Evolutionary conservation across 1,140 invertebrate species (phyloP).

Genomic region (Neodiprion virginianus): DNA sequence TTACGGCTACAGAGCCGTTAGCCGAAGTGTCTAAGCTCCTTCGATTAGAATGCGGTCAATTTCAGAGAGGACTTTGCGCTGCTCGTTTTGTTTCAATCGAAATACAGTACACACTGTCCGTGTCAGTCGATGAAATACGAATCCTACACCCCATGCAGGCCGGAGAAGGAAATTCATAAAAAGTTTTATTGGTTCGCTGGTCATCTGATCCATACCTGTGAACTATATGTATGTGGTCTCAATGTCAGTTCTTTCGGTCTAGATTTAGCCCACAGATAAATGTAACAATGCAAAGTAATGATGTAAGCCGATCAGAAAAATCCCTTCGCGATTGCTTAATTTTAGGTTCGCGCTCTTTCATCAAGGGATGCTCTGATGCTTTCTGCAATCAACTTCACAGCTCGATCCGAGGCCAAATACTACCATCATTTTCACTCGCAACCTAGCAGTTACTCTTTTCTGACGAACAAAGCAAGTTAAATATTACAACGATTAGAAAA

Average conservation of each 20-base stretch:
- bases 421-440: no score
- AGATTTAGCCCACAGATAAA: constrained; percentile 1
- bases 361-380: no score
- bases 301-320: not conserved
- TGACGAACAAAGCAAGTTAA: not conserved
- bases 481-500: constrained; percentile 10
- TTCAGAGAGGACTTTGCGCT: no score
- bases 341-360: not conserved
- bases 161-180: constrained; percentile 4
- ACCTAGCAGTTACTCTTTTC: no score
- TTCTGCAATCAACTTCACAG: no score
- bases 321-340: not conserved
- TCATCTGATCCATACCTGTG: not conserved
- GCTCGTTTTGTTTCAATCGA: not conserved
- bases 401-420: no score
- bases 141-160: not conserved
- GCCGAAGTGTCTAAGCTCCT: no score
- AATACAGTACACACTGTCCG: not conserved
- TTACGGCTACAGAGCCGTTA: no score
- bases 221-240: not conserved
- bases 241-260: not conserved
- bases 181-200: not conserved
- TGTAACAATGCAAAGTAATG: not conserved
- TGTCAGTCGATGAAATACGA: not conserved
- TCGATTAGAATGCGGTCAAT: no score